Evolutionary conservation across 2,113 vertebrate genomes (phyloP).

Genomic region (Toxotes chatareus): DNA sequence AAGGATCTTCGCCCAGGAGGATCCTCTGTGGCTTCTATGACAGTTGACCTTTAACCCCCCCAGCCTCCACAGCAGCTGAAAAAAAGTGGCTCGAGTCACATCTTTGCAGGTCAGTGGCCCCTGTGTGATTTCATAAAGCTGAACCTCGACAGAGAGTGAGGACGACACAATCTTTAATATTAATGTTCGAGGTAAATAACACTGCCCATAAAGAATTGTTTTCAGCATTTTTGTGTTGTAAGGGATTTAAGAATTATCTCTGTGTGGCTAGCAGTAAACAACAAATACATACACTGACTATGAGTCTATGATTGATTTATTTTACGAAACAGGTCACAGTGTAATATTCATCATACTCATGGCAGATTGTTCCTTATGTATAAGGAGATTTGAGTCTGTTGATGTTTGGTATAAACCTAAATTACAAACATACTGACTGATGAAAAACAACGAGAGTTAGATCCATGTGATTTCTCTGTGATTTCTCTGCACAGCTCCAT

Average conservation of each 20-base stretch:
- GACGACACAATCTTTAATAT: constrained; percentile 45
- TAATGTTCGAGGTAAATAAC: constrained; percentile 19
- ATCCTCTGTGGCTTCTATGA: constrained; percentile 75
- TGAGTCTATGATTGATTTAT: not conserved
- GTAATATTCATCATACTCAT: not conserved
- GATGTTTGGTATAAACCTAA: too few species aligned
- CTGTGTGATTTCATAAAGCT: constrained; percentile 64
- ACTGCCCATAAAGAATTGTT: not conserved
- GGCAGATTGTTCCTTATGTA: too few species aligned
- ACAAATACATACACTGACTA: not conserved
- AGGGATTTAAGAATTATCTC: not conserved
- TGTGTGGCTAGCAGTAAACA: not conserved
- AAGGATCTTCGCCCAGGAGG: constrained; percentile 75
- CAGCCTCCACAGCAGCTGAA: constrained; percentile 37
- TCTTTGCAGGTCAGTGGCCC: constrained; percentile 68
- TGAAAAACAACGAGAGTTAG: too few species aligned
- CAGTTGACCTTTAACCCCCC: constrained; percentile 81
- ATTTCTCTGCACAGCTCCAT: too few species aligned
- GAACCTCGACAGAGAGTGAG: constrained; percentile 24
- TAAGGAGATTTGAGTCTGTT: too few species aligned
- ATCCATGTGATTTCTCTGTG: too few species aligned
- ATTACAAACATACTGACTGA: too few species aligned
- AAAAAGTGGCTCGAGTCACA: constrained; percentile 61
- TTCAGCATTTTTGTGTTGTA: not conserved
- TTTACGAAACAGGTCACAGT: not conserved